Base-by-base conservation (phyloP, 2,113 vertebrate genomes). In the Ctenomys sociabilis region DNA sequence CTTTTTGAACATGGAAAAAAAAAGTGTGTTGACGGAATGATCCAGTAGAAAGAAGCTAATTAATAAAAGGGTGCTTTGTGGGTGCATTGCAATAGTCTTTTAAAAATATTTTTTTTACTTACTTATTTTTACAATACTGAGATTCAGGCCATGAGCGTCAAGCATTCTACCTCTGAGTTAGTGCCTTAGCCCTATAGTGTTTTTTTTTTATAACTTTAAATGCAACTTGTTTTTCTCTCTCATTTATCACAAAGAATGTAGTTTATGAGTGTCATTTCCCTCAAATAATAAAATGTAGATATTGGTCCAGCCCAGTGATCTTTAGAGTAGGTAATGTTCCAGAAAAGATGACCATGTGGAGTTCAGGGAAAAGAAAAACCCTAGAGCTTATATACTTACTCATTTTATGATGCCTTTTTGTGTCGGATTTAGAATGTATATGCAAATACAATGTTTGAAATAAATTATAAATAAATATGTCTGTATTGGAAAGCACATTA, bases 381-480 rank as follows among this genome's bases (percentile, higher is more conserved):
- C 30, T 45, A 88, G 5, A 78, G 12, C 40, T 70, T 78, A 77
- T 28, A 52, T 93, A 78, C 77, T 64, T 57, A 82, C 87, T 91
- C 86, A 70, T 66, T 54, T 90, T 89, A 81, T 96, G 73, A 17
- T 75, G 68, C 17, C 12, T 86, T 40, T 70, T 86, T 7, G n/a
- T 73, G 37, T 61, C 30, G 90, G 24, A 77, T 93, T 95, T 90
- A 70, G 77, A 66, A 73, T 40, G 0, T 87, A 54, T 64, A 75
- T 86, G 32, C 70, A 14, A 40, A 26, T 13, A 88, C 14, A 91
- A n/a, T 88, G 21, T 93, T 88, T 30, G 80, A 73, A 85, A 49
- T 93, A 91, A 93, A 57, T 85, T 91, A 52, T 80, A 91, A 91
- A 83, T 75, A 85, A 90, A 80, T 75, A 45, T 73, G 21, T 22